These are phyloP conservation scores for Amphilophus citrinellus DNA, from an alignment of 2,113 vertebrate genomes.

Conservation along the genomic window DNA sequence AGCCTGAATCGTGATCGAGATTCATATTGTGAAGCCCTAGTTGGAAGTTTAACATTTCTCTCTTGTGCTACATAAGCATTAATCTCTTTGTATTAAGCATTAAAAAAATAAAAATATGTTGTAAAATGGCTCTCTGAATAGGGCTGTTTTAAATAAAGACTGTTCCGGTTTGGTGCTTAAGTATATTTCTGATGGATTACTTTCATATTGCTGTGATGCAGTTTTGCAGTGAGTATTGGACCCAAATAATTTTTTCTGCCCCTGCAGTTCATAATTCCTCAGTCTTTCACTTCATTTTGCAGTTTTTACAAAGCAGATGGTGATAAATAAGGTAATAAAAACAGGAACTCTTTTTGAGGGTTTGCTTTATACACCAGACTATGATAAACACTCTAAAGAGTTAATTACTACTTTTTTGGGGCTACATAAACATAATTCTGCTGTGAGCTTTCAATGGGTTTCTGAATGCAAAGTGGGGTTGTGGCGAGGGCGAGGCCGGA, in stretches of 20 bases:
- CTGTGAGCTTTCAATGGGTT: background rate
- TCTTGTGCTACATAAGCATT: background rate
- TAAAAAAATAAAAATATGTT: background rate
- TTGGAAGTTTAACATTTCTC: background rate
- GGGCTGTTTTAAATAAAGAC: background rate
- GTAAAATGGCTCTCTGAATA: background rate
- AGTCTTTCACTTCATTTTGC: background rate
- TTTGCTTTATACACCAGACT: background rate
- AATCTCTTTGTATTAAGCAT: background rate
- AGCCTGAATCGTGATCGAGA: background rate
- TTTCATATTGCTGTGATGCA: background rate
- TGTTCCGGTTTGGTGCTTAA: background rate
- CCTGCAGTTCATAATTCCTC: background rate
- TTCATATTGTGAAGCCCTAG: too few species aligned
- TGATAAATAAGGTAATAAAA: background rate
- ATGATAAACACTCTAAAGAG: background rate
- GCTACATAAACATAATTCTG: background rate
- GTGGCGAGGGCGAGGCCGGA: background rate
- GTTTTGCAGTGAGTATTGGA: background rate
- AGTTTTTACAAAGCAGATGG: background rate
- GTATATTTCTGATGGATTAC: conserved; percentile 10
- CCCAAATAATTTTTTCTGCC: background rate
- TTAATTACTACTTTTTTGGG: background rate
- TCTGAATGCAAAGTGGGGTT: background rate
- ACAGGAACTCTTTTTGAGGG: background rate